phyloP scores from a whole-genome alignment of 2,888 invertebrate genomes.

The Agonum fuliginosum region DNA sequence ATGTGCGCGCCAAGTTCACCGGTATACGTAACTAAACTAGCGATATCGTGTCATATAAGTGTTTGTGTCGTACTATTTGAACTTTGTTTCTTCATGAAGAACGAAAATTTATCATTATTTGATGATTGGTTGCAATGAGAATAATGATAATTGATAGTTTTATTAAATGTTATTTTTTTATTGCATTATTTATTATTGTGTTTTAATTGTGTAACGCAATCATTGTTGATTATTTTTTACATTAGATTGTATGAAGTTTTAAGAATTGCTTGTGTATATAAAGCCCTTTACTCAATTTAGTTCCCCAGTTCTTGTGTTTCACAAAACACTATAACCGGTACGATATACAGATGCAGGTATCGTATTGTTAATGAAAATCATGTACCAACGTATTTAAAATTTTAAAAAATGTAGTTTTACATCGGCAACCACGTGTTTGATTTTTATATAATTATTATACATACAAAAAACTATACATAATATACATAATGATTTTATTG shows the following conservation, averaged over 20 bases:
- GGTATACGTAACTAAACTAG: conserved; percentile 49
- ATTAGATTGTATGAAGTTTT: conserved; percentile 50
- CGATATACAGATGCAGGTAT: conserved; percentile 59
- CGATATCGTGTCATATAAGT: conserved; percentile 41
- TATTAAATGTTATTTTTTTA: conserved; percentile 59
- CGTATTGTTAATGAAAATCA: conserved; percentile 52
- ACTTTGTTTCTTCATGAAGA: conserved; percentile 27
- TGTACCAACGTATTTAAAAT: conserved; percentile 49
- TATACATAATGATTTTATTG: conserved; percentile 57
- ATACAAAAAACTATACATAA: conserved; percentile 55
- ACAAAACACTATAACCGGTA: conserved; percentile 42
- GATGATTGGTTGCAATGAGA: conserved; percentile 41
- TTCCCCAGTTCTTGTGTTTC: conserved; percentile 23
- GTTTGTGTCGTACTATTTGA: conserved; percentile 55
- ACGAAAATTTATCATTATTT: conserved; percentile 23
- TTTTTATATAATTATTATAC: conserved; percentile 58
- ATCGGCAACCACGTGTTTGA: conserved; percentile 50
- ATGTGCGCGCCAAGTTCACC: conserved; percentile 46
- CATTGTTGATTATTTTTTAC: conserved; percentile 60
- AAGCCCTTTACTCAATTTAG: conserved; percentile 10
- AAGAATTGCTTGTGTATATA: conserved; percentile 53
- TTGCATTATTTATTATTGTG: conserved; percentile 59
- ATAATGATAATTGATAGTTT: conserved; percentile 54
- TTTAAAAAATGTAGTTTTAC: conserved; percentile 51
- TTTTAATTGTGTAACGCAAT: conserved; percentile 56